phyloP scores from a whole-genome alignment of 2,888 invertebrate genomes.

The Meta bourneti region DNA sequence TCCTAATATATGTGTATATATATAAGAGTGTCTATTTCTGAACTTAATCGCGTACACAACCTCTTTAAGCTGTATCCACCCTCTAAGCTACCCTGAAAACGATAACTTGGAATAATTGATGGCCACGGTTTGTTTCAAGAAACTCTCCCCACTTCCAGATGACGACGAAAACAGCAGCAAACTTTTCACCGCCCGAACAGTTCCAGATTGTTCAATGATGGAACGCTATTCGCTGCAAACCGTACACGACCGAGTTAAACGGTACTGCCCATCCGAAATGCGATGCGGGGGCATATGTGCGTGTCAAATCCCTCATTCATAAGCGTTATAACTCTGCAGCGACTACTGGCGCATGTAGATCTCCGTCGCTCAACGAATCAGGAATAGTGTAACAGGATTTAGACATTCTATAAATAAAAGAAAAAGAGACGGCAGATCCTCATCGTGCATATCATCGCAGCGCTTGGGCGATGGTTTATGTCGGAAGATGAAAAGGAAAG shows the following conservation, averaged over 20 bases:
- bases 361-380: slow-evolving; percentile 28
- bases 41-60: no score
- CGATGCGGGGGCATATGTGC: neutral
- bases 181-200: no score
- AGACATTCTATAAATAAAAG: slow-evolving; percentile 57
- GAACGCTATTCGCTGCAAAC: neutral
- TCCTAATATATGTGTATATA: no score
- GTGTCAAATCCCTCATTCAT: slow-evolving; percentile 36
- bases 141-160: no score
- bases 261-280: slow-evolving; percentile 17
- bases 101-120: no score
- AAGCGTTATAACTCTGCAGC: slow-evolving; percentile 22
- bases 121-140: no score
- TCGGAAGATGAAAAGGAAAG: slow-evolving; percentile 36
- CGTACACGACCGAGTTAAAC: slow-evolving; percentile 11
- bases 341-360: slow-evolving; percentile 25
- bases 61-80: no score
- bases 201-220: no score
- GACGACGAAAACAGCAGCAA: no score
- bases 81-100: no score
- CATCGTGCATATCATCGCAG: slow-evolving; percentile 31
- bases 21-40: no score
- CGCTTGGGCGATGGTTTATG: slow-evolving; percentile 71
- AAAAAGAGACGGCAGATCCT: slow-evolving; percentile 7
- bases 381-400: slow-evolving; percentile 66